Evolutionary conservation across 53 echinoderm and acorn worm species (phyloP).

Genomic region (Glandiceps talaboti): DNA sequence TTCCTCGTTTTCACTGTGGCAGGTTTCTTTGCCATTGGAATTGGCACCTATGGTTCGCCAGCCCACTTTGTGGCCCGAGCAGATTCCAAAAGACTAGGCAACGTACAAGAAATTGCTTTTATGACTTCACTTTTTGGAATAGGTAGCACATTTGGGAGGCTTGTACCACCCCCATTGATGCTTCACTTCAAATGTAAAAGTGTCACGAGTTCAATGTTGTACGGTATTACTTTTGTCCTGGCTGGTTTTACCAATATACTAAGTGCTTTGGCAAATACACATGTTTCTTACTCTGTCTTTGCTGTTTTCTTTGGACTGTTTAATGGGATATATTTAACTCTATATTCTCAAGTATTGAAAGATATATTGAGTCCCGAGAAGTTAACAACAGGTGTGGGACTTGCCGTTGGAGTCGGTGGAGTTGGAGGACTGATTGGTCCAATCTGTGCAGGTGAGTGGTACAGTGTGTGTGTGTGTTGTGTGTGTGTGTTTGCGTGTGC

Average conservation of each 20-base stretch:
- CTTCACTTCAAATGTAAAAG: too few relatives aligned
- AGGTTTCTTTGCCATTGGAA: not conserved
- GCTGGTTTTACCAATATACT: not conserved
- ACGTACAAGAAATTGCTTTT: not conserved
- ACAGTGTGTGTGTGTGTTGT: too few relatives aligned
- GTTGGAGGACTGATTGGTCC: not conserved
- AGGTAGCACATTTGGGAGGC: not conserved
- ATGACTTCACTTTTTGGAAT: not conserved
- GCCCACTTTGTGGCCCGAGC: not conserved
- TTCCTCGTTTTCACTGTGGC: not conserved
- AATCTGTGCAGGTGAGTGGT: not conserved
- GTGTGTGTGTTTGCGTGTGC: too few relatives aligned
- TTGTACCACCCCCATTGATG: not conserved
- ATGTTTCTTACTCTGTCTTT: not conserved
- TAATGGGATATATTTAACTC: not conserved
- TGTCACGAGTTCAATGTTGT: not conserved
- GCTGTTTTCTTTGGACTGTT: not conserved
- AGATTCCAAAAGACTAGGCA: not conserved
- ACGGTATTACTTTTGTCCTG: not conserved
- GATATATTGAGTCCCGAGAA: not conserved
- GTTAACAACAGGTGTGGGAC: not conserved
- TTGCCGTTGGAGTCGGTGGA: not conserved
- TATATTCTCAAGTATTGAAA: not conserved
- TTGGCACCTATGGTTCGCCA: not conserved
- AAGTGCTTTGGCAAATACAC: not conserved